Evolutionary conservation across 35 echinoderm and acorn worm genomes (phyloP), one percentile per base, ranked within the genome.

Genomic region (Chiridota heheva): DNA sequence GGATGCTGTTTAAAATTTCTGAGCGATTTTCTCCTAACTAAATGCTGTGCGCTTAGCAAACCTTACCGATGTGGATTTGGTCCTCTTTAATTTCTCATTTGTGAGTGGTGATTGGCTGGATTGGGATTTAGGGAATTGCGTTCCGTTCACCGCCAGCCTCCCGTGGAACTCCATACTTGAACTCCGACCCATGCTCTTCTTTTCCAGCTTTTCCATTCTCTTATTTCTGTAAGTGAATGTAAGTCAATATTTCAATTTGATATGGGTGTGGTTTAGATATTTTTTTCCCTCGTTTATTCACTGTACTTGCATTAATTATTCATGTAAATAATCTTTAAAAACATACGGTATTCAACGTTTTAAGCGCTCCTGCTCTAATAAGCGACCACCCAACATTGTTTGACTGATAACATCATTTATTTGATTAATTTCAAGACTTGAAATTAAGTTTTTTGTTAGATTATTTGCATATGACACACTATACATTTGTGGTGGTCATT

Each of bases 11-110:
- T n/a, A n/a, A n/a, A n/a, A n/a, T n/a, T n/a, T n/a, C n/a, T n/a
- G n/a, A n/a, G n/a, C n/a, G n/a, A n/a, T n/a, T n/a, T n/a, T n/a
- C n/a, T n/a, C n/a, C n/a, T n/a, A n/a, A n/a, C n/a, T n/a, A n/a
- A n/a, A n/a, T n/a, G n/a, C n/a, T n/a, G n/a, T n/a, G n/a, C n/a
- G n/a, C n/a, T n/a, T n/a, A n/a, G n/a, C n/a, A n/a, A n/a, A n/a
- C n/a, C 91, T 88, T 58, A 94, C 91, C 18, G 91, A 88, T 45
- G 79, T 47, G 40, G 91, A 94, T 36, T 67, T 88, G 32, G 91
- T 55, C 81, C 76, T 88, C 37, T 88, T 94, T 40, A 94, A 25
- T 68, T 88, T 94, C 3, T 67, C 36, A 33, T 75, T 92, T 0
- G 72, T 64, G 6, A 78, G 49, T 7, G 83, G 79, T 28, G 75